Conservation (phyloP, 2,113 vertebrate genomes). For the Cyprinus carpio region DNA sequence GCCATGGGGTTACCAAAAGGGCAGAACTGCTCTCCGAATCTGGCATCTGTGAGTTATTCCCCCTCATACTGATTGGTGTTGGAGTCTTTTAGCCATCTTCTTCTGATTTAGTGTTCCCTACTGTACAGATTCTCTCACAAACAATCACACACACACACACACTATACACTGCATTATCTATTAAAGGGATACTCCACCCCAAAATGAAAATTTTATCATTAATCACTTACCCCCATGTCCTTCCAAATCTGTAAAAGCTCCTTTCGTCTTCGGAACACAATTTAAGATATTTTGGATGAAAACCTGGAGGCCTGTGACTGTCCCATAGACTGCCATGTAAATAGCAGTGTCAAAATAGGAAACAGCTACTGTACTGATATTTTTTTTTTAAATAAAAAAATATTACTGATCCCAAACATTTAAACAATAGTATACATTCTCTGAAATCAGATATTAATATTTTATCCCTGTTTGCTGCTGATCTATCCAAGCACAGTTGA, state of each 20-base stretch:
- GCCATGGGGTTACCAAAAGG: constrained; percentile 32
- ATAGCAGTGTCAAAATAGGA: no score
- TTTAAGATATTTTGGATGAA: no score
- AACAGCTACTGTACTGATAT: not conserved
- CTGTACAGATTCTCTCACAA: constrained; percentile 5
- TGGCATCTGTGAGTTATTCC: constrained; percentile 13
- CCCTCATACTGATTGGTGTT: constrained; percentile 11
- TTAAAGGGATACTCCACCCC: no score
- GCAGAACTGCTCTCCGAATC: constrained; percentile 9
- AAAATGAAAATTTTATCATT: no score
- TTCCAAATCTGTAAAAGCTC: no score
- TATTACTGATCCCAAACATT: not conserved
- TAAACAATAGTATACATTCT: not conserved
- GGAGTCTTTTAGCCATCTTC: constrained; percentile 11
- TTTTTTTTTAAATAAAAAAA: not conserved
- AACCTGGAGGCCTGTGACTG: no score
- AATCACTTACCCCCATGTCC: no score
- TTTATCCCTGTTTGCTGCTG: not conserved
- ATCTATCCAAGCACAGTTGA: not conserved
- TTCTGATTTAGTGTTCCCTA: not conserved
- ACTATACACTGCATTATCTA: no score
- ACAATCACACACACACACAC: constrained; percentile 19
- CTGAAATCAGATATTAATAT: not conserved
- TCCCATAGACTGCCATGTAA: no score
- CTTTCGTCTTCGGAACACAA: no score